A percentile compares a stretch with the other conserved stretches of the same genome.
phyloP scores from a whole-genome alignment of 2,888 invertebrate genomes.

The Microplitis deprimator region DNA sequence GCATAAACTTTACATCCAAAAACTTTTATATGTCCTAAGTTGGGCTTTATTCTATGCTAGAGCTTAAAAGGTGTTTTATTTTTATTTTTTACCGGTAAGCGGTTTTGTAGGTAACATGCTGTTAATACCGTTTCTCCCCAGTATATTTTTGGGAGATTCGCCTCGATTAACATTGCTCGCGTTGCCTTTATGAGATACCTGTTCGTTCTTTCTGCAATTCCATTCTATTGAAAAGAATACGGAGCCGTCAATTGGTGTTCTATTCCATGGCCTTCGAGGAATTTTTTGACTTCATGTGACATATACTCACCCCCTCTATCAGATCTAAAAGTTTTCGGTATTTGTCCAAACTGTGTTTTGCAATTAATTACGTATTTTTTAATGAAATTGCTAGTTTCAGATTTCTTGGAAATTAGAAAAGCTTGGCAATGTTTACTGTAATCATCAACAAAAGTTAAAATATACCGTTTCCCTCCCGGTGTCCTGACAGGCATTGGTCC shows the following conservation, averaged over 20 bases:
- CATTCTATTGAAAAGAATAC: constrained; percentile 53
- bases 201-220: constrained; percentile 53
- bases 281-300: constrained; percentile 43
- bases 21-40: constrained; percentile 44
- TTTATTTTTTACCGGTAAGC: constrained; percentile 42
- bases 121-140: constrained; percentile 49
- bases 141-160: constrained; percentile 46
- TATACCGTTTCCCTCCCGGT: constrained; percentile 53
- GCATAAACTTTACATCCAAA: constrained; percentile 50
- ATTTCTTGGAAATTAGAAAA: neutral
- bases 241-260: constrained; percentile 46
- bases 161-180: constrained; percentile 52
- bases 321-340: constrained; percentile 47
- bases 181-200: constrained; percentile 50
- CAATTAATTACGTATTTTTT: too few species aligned
- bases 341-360: constrained; percentile 40
- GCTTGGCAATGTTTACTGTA: constrained; percentile 48
- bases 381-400: too few species aligned
- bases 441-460: constrained; percentile 61
- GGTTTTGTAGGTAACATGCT: constrained; percentile 49
- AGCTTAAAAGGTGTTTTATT: constrained; percentile 49
- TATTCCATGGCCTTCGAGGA: constrained; percentile 54
- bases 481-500: constrained; percentile 58
- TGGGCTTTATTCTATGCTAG: constrained; percentile 46
- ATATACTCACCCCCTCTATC: constrained; percentile 57